A percentile compares a stretch with the other conserved stretches of the same genome.
These are phyloP conservation scores for Eustalomyia histrio DNA, from an alignment of 2,888 invertebrate genomes.

Conservation along the genomic window DNA sequence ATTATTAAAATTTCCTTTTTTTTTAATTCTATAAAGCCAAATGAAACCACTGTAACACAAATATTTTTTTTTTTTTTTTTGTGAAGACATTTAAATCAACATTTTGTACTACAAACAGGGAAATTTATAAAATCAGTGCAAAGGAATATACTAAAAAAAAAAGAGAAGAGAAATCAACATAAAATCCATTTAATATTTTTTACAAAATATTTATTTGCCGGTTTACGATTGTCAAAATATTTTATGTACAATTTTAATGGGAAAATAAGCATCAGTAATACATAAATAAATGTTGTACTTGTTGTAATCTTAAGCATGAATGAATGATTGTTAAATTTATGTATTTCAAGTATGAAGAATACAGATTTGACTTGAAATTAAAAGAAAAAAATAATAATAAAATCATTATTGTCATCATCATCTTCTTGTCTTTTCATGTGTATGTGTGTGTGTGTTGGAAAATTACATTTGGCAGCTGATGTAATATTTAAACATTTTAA, in stretches of 20 bases:
- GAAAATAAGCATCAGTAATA: conserved; percentile 23
- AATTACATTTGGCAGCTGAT: conserved; percentile 59
- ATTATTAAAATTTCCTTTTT: too few species aligned
- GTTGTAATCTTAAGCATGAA: neutral
- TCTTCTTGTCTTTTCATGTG: conserved; percentile 6
- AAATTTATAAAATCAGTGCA: too few species aligned
- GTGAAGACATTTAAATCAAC: too few species aligned
- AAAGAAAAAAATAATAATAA: neutral
- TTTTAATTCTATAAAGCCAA: too few species aligned
- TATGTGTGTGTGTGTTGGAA: conserved; percentile 1
- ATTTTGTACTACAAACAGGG: too few species aligned
- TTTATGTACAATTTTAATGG: conserved; percentile 31
- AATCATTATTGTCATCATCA: conserved; percentile 17
- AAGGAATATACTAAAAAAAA: too few species aligned
- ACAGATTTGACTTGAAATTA: neutral
- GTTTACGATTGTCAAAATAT: conserved; percentile 40
- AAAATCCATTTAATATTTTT: conserved; percentile 28
- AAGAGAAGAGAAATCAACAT: neutral
- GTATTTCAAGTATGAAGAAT: neutral
- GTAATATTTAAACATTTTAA: conserved; percentile 43
- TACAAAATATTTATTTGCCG: conserved; percentile 23
- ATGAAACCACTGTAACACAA: too few species aligned
- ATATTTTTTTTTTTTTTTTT: too few species aligned
- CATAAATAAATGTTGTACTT: neutral
- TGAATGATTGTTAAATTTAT: conserved; percentile 17